A percentile compares a stretch with the other conserved stretches of the same genome.
Conservation (phyloP, 1,140 invertebrate species). For the Penaeus chinensis region DNA sequence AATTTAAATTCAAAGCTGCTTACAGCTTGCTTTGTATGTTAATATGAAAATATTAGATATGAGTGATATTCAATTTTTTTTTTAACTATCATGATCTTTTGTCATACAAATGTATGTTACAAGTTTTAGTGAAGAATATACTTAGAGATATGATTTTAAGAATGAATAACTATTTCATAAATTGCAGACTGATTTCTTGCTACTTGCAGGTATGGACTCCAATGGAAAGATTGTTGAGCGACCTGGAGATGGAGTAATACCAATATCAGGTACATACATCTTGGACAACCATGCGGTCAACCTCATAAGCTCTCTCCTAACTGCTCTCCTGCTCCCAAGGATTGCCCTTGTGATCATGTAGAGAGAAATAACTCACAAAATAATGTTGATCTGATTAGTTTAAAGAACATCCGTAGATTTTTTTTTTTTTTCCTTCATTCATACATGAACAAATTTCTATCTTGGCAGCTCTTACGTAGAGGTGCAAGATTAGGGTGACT, state of each 20-base stretch:
- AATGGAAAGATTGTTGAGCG: constrained; percentile 78
- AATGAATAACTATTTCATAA: neutral
- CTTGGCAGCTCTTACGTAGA: no score
- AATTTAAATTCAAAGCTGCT: no score
- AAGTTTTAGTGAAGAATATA: neutral
- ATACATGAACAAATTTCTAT: no score
- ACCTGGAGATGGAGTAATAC: constrained; percentile 78
- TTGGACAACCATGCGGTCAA: constrained; percentile 94
- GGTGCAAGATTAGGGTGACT: no score
- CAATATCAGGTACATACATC: constrained; percentile 81
- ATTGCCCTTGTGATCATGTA: constrained; percentile 74
- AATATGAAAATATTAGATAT: no score
- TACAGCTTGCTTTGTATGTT: no score
- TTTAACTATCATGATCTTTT: no score
- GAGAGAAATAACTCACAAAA: neutral
- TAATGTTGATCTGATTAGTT: no score
- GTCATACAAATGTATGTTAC: neutral
- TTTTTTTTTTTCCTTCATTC: neutral
- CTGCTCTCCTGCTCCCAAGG: constrained; percentile 79
- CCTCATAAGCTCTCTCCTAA: constrained; percentile 82
- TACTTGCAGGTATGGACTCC: constrained; percentile 47
- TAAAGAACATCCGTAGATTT: neutral
- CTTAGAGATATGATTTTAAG: neutral
- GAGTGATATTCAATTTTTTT: no score
- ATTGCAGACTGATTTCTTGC: neutral